phyloP scores from a whole-genome alignment of 2,113 vertebrate species.

The Alectura lathami region DNA sequence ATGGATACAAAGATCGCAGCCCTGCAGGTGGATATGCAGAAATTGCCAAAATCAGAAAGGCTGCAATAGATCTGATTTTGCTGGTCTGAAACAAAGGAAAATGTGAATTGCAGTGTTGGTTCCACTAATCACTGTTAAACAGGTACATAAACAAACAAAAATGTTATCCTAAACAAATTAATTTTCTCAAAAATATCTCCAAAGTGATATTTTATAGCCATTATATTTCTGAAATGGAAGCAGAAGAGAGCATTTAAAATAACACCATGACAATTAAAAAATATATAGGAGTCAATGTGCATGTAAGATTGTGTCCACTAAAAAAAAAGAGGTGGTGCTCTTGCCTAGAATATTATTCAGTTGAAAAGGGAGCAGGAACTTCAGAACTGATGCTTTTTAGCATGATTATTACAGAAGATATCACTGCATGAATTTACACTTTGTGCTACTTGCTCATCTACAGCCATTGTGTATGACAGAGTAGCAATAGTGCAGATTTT shows the following conservation, averaged over 20 bases:
- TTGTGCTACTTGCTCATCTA: constrained; percentile 1
- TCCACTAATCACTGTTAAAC: not conserved
- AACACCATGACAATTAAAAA: not conserved
- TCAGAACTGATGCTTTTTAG: not conserved
- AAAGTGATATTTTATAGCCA: not conserved
- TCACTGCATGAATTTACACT: constrained; percentile 29
- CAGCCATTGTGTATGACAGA: not conserved
- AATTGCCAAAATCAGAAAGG: not conserved
- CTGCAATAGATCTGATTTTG: not conserved
- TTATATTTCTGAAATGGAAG: not conserved
- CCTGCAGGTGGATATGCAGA: not conserved
- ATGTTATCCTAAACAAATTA: not conserved
- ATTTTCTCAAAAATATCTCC: not conserved
- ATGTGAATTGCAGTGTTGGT: not conserved
- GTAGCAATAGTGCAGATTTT: not conserved
- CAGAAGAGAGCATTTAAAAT: not conserved
- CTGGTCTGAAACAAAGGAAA: not conserved
- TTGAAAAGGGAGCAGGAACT: not conserved
- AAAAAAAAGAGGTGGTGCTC: not conserved
- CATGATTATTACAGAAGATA: not conserved
- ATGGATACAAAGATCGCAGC: not conserved
- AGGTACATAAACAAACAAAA: not conserved
- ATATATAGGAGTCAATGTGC: not conserved
- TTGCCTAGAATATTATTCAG: not conserved
- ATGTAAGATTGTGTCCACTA: not conserved